Evolutionary conservation across 2,888 invertebrate genomes (phyloP).

Genomic region (Linyphia triangularis): DNA sequence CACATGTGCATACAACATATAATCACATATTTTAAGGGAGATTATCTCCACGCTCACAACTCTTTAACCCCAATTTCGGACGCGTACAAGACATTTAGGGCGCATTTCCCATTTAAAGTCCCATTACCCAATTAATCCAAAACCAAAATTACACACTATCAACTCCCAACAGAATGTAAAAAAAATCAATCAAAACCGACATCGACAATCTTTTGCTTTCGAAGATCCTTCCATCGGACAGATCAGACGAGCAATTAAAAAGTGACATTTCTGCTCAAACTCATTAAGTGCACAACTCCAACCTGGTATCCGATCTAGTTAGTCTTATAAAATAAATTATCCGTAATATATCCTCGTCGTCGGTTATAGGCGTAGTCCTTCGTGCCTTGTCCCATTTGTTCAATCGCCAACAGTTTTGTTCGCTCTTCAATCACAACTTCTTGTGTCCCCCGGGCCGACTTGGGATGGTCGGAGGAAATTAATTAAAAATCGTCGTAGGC

Average conservation of each 20-base stretch:
- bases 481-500: conserved; percentile 2
- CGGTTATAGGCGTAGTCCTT: conserved; percentile 4
- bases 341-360: conserved; percentile 38
- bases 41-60: not conserved
- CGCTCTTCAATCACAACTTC: conserved; percentile 1
- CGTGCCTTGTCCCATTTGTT: conserved; percentile 26
- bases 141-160: conserved; percentile 13
- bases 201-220: not conserved
- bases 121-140: not conserved
- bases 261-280: not conserved
- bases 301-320: not conserved
- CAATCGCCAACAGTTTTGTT: not conserved
- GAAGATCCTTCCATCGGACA: not conserved
- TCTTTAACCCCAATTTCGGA: not conserved
- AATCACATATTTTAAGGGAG: too few species aligned
- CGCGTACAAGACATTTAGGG: not conserved
- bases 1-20: too few species aligned
- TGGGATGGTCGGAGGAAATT: not conserved
- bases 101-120: not conserved
- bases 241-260: conserved; percentile 4
- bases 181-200: conserved; percentile 16
- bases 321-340: conserved; percentile 30
- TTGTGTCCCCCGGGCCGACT: too few species aligned
- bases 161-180: not conserved
- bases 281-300: not conserved